A percentile compares a stretch with the other conserved stretches of the same genome.
Evolutionary conservation across 30 jellyfish, hydroid and myxozoan species (phyloP).

Genomic region (Nemopilema nomurai): DNA sequence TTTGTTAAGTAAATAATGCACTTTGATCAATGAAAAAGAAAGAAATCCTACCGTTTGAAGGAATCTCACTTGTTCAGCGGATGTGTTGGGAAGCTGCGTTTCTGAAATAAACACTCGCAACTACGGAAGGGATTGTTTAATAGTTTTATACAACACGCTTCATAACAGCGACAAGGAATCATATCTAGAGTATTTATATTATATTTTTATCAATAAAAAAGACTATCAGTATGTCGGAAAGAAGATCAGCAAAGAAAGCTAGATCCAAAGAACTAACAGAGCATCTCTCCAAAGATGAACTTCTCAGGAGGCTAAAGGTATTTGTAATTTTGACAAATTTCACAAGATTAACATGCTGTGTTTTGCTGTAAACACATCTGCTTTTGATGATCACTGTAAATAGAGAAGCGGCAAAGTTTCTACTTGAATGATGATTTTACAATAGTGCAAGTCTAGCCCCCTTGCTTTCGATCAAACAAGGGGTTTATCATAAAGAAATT

Average conservation of each 20-base stretch:
- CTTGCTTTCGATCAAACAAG: too few relatives aligned
- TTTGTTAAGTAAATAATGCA: neutral
- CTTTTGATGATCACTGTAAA: too few relatives aligned
- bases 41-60: neutral
- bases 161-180: neutral
- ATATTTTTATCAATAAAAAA: neutral
- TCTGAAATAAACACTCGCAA: neutral
- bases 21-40: neutral
- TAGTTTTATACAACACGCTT: neutral
- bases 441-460: too few relatives aligned
- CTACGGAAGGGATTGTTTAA: neutral
- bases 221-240: constrained; percentile 40
- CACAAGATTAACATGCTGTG: too few relatives aligned
- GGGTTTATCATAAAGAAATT: too few relatives aligned
- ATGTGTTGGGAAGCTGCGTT: neutral
- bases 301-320: constrained; percentile 86
- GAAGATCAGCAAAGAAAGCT: constrained; percentile 22
- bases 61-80: neutral
- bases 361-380: too few relatives aligned
- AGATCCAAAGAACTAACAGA: constrained; percentile 71
- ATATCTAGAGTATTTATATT: neutral
- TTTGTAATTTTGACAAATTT: neutral
- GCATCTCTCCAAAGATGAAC: constrained; percentile 74
- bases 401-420: too few relatives aligned
- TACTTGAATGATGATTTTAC: too few relatives aligned